A percentile compares a stretch with the other conserved stretches of the same genome.
Evolutionary conservation across 2,113 vertebrate species (phyloP).

Genomic region (Planiliza haematocheilus): DNA sequence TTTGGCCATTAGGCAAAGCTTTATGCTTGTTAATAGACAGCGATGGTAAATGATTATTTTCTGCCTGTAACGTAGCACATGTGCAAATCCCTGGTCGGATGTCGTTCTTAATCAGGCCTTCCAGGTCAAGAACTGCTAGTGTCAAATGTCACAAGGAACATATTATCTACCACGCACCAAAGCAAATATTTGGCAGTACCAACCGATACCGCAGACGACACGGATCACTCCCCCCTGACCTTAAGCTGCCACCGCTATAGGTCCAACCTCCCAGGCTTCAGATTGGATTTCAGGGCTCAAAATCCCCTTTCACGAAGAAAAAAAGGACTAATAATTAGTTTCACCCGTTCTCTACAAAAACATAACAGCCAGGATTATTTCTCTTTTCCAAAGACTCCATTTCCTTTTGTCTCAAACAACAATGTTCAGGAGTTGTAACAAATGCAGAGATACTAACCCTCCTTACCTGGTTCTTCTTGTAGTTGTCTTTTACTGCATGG

Average conservation of each 20-base stretch:
- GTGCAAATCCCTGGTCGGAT: not conserved
- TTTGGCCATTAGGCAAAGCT: not conserved
- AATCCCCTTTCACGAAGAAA: slow-evolving; percentile 17
- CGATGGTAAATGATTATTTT: not conserved
- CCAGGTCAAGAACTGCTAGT: no score
- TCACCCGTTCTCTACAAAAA: not conserved
- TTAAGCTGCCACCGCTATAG: slow-evolving; percentile 19
- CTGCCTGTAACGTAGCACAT: not conserved
- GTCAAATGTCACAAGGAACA: no score
- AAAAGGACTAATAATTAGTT: slow-evolving; percentile 13
- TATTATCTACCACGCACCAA: slow-evolving; percentile 41
- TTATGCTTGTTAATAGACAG: not conserved
- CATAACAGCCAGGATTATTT: not conserved
- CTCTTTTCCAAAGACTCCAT: not conserved
- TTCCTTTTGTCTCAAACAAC: slow-evolving; percentile 7
- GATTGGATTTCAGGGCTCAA: slow-evolving; percentile 43
- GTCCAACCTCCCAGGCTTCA: slow-evolving; percentile 4
- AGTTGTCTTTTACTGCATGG: slow-evolving; percentile 75
- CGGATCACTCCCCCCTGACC: slow-evolving; percentile 29
- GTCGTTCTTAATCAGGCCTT: not conserved
- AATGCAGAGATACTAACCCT: slow-evolving; percentile 47
- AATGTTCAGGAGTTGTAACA: not conserved
- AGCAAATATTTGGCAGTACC: slow-evolving; percentile 41
- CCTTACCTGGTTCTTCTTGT: slow-evolving; percentile 7
- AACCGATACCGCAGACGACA: slow-evolving; percentile 29